Percentiles rank a stretch among this genome's conserved stretches.
Evolutionary conservation across 2,113 vertebrate genomes (phyloP).

Genomic region (Channa argus): DNA sequence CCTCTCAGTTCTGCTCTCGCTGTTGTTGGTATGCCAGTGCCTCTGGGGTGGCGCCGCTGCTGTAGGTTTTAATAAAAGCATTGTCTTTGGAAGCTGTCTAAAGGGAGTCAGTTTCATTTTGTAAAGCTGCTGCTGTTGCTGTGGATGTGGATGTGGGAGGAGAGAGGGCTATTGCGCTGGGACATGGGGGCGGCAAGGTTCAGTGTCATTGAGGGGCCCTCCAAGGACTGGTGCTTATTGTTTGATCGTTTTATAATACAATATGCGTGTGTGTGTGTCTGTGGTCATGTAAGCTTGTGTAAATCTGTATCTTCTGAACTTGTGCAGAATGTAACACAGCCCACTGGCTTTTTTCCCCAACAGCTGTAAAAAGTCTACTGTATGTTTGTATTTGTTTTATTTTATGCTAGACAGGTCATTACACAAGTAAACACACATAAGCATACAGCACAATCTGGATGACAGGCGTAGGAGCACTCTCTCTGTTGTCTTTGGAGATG

Average conservation of each 20-base stretch:
- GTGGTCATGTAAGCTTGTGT: constrained; percentile 46
- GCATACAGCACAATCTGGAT: background rate
- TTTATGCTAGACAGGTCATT: constrained; percentile 27
- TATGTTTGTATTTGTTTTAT: background rate
- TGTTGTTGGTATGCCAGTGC: constrained; percentile 68
- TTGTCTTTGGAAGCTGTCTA: constrained; percentile 84
- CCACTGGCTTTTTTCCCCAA: constrained; percentile 8
- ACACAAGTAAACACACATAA: constrained; percentile 19
- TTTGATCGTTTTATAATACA: constrained; percentile 85
- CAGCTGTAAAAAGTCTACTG: constrained; percentile 30
- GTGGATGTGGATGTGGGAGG: constrained; percentile 67
- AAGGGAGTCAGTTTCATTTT: constrained; percentile 81
- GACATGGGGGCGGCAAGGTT: constrained; percentile 77
- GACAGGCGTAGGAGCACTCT: constrained; percentile 23
- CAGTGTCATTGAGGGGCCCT: constrained; percentile 78
- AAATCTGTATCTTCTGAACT: constrained; percentile 31
- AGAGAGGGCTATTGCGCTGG: constrained; percentile 81
- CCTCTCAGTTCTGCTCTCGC: constrained; percentile 67
- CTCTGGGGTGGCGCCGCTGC: constrained; percentile 76
- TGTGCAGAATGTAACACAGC: constrained; percentile 47
- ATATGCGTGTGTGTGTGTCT: constrained; percentile 38
- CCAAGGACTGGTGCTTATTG: constrained; percentile 80
- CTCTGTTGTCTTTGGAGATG: constrained; percentile 31
- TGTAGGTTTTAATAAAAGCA: constrained; percentile 87
- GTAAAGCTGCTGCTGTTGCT: constrained; percentile 61